Evolutionary conservation across 1,140 invertebrate species (phyloP).

Genomic region (Microplitis mediator): DNA sequence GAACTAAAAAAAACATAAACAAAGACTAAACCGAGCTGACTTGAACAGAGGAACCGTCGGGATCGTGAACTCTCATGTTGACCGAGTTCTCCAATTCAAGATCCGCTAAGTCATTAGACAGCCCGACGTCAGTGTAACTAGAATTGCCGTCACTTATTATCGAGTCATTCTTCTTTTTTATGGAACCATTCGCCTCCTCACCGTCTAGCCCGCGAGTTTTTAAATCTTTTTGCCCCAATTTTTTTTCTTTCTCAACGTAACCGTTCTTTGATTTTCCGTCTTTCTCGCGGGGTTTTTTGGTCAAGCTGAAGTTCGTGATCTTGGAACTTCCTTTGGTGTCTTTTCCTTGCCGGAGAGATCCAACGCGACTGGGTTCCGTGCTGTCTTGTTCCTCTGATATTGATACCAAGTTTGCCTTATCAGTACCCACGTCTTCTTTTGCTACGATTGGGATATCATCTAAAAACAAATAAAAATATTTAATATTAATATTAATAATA

Average conservation of each 20-base stretch:
- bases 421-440: constrained; percentile 49
- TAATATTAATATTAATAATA: background rate
- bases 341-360: constrained; percentile 51
- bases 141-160: constrained; percentile 44
- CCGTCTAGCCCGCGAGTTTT: constrained; percentile 39
- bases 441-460: constrained; percentile 58
- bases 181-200: constrained; percentile 36
- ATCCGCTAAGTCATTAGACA: constrained; percentile 41
- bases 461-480: constrained; percentile 33
- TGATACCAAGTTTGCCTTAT: constrained; percentile 53
- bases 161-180: constrained; percentile 49
- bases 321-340: constrained; percentile 45
- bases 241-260: constrained; percentile 53
- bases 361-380: constrained; percentile 41
- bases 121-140: constrained; percentile 44
- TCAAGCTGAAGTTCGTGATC: constrained; percentile 46
- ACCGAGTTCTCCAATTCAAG: constrained; percentile 47
- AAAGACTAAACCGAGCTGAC: constrained; percentile 52
- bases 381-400: constrained; percentile 53
- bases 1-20: background rate
- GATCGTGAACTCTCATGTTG: constrained; percentile 45
- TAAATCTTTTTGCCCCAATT: constrained; percentile 42
- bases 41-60: constrained; percentile 52
- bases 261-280: constrained; percentile 50
- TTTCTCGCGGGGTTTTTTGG: constrained; percentile 50